Evolutionary conservation across 2,888 invertebrate species (phyloP).

Genomic region (Agonopterix arenella): DNA sequence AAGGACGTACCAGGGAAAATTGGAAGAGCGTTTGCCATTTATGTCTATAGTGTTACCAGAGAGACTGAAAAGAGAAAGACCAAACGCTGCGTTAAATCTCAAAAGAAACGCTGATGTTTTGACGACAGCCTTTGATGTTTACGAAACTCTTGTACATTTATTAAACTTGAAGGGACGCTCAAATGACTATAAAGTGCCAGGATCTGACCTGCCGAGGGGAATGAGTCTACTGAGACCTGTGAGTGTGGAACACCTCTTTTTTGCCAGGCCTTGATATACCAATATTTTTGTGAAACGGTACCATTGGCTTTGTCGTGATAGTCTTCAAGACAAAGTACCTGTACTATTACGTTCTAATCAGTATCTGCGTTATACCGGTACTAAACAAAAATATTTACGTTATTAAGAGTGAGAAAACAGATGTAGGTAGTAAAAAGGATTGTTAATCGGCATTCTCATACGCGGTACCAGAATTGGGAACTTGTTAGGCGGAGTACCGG

Average conservation of each 20-base stretch:
- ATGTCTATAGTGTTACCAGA: slow-evolving; percentile 83
- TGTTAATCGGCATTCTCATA: too few relatives aligned
- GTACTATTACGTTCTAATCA: too few relatives aligned
- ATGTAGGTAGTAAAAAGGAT: too few relatives aligned
- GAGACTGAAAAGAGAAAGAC: slow-evolving; percentile 79
- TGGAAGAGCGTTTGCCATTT: slow-evolving; percentile 25
- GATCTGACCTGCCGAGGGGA: slow-evolving; percentile 1
- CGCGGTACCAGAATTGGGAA: too few relatives aligned
- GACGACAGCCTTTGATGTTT: slow-evolving; percentile 85
- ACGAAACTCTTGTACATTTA: slow-evolving; percentile 1
- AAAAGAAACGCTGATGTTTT: slow-evolving; percentile 80
- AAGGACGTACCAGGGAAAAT: slow-evolving; percentile 19
- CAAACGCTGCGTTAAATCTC: slow-evolving; percentile 78
- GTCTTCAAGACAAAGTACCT: too few relatives aligned
- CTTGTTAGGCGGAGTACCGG: too few relatives aligned
- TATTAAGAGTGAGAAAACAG: too few relatives aligned
- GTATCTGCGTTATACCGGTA: too few relatives aligned
- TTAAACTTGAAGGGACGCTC: background rate
- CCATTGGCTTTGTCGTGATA: too few relatives aligned
- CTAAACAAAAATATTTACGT: too few relatives aligned
- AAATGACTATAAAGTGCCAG: background rate
- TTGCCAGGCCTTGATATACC: too few relatives aligned
- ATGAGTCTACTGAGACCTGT: slow-evolving; percentile 3
- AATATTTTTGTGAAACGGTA: too few relatives aligned
- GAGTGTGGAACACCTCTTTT: background rate